These are phyloP conservation scores for Seira ritae DNA, from an alignment of 2,888 invertebrate species.

Conservation along the genomic window DNA sequence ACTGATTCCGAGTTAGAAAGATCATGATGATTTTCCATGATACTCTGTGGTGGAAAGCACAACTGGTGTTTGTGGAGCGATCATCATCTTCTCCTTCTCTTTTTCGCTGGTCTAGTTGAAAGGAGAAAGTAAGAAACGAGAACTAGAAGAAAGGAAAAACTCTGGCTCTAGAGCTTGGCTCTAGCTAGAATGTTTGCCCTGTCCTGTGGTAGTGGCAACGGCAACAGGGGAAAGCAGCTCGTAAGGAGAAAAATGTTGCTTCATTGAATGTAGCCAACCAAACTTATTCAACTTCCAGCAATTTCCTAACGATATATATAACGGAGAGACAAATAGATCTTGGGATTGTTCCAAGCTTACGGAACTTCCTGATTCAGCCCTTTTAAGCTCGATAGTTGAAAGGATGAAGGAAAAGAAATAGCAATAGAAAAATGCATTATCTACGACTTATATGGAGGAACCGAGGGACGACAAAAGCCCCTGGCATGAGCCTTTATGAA, in stretches of 20 bases:
- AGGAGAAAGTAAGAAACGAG: background rate
- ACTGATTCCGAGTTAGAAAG: conserved; percentile 50
- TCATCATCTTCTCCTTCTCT: background rate
- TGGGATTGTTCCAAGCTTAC: background rate
- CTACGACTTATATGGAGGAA: no score
- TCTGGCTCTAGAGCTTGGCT: background rate
- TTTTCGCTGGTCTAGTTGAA: background rate
- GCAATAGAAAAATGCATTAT: no score
- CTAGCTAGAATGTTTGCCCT: background rate
- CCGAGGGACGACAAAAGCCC: no score
- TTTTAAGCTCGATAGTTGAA: background rate
- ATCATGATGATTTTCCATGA: conserved; percentile 43
- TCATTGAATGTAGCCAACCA: background rate
- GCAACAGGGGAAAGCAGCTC: background rate
- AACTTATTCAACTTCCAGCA: background rate
- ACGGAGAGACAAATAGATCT: background rate
- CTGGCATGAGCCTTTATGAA: no score
- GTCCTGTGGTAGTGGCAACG: no score
- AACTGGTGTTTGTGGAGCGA: background rate
- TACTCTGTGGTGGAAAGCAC: background rate
- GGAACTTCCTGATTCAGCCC: background rate
- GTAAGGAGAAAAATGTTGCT: background rate
- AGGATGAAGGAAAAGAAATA: background rate
- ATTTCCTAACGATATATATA: background rate
- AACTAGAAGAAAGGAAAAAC: background rate